A percentile compares a stretch with the other conserved stretches of the same genome.
Conservation (phyloP, 2,888 invertebrate species). For the Peribatodes rhomboidaria region DNA sequence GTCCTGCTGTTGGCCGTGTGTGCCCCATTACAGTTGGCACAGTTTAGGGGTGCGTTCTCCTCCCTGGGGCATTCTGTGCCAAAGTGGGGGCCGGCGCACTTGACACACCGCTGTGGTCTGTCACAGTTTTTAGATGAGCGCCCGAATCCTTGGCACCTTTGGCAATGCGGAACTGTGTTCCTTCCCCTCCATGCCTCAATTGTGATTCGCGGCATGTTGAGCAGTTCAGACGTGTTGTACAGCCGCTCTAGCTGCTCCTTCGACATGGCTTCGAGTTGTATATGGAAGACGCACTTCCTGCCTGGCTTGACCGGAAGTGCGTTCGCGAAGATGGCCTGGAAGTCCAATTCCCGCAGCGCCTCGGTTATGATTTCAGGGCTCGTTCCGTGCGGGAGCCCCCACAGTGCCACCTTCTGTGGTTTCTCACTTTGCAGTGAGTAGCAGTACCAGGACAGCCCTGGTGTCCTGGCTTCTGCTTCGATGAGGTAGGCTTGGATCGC, state of each 20-base stretch:
- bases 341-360: background rate
- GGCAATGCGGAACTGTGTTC: background rate
- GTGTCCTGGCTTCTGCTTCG: background rate
- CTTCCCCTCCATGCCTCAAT: slow-evolving; percentile 1
- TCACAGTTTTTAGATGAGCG: slow-evolving; percentile 1
- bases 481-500: background rate
- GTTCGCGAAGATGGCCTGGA: background rate
- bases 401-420: background rate
- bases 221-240: background rate
- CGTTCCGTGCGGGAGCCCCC: background rate
- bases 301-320: background rate
- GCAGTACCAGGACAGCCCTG: background rate
- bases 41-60: too few species aligned
- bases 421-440: background rate
- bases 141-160: background rate
- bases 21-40: too few species aligned
- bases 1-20: too few species aligned
- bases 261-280: background rate
- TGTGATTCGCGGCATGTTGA: background rate
- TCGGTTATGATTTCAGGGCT: background rate
- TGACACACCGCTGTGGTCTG: slow-evolving; percentile 21
- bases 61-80: slow-evolving; percentile 27
- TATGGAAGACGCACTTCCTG: background rate
- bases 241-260: background rate
- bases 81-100: slow-evolving; percentile 25